phyloP scores from a whole-genome alignment of 2,888 invertebrate species.

The Ditula angustiorana region DNA sequence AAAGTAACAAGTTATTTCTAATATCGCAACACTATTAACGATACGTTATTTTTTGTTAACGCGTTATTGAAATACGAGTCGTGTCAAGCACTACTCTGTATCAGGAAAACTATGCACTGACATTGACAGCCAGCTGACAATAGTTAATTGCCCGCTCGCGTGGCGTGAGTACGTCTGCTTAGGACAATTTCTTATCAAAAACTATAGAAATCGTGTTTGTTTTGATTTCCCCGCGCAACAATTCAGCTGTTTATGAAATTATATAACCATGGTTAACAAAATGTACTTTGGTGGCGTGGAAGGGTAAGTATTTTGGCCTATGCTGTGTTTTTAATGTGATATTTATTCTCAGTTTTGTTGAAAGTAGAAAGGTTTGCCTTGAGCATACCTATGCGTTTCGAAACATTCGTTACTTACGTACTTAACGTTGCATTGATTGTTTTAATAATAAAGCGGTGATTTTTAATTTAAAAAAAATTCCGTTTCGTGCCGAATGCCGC shows the following conservation, averaged over 20 bases:
- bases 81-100: conserved; percentile 19
- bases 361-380: conserved; percentile 80
- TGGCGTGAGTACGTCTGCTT: conserved; percentile 12
- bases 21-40: background rate
- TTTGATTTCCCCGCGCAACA: conserved; percentile 41
- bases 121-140: conserved; percentile 18
- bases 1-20: too few species aligned
- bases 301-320: conserved; percentile 65
- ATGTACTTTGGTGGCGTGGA: conserved; percentile 78
- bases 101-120: background rate
- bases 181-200: conserved; percentile 39
- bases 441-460: background rate
- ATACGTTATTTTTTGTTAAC: background rate
- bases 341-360: conserved; percentile 48
- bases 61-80: background rate
- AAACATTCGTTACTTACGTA: conserved; percentile 43
- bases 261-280: conserved; percentile 48
- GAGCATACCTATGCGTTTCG: conserved; percentile 64
- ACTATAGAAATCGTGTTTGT: conserved; percentile 40
- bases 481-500: background rate
- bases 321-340: conserved; percentile 39
- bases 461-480: background rate
- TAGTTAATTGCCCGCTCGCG: conserved; percentile 13
- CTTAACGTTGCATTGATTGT: conserved; percentile 5
- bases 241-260: conserved; percentile 38